These are phyloP conservation scores for Microtus pennsylvanicus DNA, from an alignment of 2,113 vertebrate genomes.

Conservation along the genomic window DNA sequence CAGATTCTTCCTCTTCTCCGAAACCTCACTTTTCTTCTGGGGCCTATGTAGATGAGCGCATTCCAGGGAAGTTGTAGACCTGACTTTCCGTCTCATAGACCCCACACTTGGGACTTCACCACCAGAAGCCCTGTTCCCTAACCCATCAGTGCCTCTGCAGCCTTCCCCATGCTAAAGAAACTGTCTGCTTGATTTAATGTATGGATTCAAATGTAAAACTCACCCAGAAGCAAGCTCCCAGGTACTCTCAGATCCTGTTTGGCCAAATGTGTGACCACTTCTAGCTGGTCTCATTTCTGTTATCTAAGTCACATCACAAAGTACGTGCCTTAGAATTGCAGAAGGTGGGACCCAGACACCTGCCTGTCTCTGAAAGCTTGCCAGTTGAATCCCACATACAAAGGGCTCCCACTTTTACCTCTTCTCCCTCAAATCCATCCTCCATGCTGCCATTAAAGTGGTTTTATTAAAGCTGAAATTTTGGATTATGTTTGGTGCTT, in stretches of 20 bases:
- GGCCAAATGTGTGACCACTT: background rate
- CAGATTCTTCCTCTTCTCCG: background rate
- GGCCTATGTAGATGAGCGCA: background rate
- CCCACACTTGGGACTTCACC: background rate
- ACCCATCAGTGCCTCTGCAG: background rate
- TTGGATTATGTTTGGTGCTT: constrained; percentile 31
- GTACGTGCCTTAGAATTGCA: background rate
- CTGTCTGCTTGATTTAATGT: background rate
- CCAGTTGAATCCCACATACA: background rate
- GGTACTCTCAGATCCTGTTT: background rate
- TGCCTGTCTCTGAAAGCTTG: background rate
- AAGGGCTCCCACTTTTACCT: background rate
- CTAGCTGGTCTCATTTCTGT: background rate
- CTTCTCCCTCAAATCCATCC: background rate
- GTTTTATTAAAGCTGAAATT: constrained; percentile 57
- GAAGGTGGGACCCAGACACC: background rate
- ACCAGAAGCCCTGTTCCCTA: no score
- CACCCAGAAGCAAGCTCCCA: background rate
- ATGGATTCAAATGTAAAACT: background rate
- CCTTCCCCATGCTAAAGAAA: no score
- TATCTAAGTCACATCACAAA: background rate
- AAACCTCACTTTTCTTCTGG: background rate
- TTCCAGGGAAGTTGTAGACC: background rate
- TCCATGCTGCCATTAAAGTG: background rate
- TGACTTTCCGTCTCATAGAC: background rate